phyloP scores from a whole-genome alignment of 2,113 vertebrate genomes.

The Pteruthius melanotis region DNA sequence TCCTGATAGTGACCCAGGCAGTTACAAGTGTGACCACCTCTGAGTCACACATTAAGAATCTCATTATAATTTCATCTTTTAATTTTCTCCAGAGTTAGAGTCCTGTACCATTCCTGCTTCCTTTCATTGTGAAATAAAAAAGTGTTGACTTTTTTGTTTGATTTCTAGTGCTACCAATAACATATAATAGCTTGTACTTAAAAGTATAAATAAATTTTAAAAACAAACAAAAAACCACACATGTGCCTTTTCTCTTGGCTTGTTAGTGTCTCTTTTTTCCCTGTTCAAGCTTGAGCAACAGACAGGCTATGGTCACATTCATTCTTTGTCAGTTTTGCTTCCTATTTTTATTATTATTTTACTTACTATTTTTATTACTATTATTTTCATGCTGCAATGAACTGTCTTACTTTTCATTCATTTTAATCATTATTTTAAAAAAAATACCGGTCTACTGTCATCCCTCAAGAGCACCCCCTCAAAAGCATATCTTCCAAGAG shows the following conservation, averaged over 20 bases:
- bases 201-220: background rate
- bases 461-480: background rate
- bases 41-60: background rate
- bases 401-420: background rate
- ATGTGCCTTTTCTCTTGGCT: background rate
- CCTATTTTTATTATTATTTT: background rate
- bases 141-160: background rate
- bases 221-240: background rate
- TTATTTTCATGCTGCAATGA: background rate
- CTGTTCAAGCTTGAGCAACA: background rate
- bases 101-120: background rate
- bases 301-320: background rate
- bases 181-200: background rate
- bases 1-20: background rate
- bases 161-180: background rate
- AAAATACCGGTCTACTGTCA: background rate
- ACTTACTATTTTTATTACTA: background rate
- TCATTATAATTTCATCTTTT: constrained; percentile 3
- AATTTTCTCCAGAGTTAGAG: background rate
- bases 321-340: background rate
- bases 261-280: background rate
- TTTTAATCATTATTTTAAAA: background rate
- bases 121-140: background rate
- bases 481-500: background rate
- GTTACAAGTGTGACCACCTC: background rate